Evolutionary conservation across 1,140 invertebrate species (phyloP), one percentile per base, ranked within the genome.

Genomic region (Trichomalopsis sarcophagae): DNA sequence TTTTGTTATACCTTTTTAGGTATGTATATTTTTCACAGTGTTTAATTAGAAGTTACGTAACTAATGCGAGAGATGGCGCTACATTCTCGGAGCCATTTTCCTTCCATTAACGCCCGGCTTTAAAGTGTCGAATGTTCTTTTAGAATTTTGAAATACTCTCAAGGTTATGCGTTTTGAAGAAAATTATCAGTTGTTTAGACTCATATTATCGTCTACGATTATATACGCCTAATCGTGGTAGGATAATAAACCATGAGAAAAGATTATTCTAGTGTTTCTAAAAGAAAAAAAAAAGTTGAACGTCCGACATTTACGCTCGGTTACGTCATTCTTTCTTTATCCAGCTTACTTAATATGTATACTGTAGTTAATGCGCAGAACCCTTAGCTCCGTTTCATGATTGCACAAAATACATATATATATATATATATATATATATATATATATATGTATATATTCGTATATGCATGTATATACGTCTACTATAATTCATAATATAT

Each of bases 371-470:
- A 81, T 84, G 76, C 71, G 50, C 71, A 82, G 62, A 86, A 76
- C 30, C 75, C 36, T 82, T 82, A n/a, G 74, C 68, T 82, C 55
- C 80, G 23, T 83, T 79, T 91, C 85, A 88, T 86, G 88, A 89
- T 90, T 91, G 90, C 90, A 89, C 89, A 90, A 90, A 91, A 89
- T 89, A 90, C 88, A 86, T 85, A 89, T 85, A n/a, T n/a, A n/a
- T n/a, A n/a, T n/a, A 84, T 85, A 27, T 1, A 27, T 27, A 27
- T 27, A 27, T 27, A 27, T 27, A 27, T 27, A 27, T 27, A 27
- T 27, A 27, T 27, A 27, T 27, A 1, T 1, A 27, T 27, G 1
- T 27, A 27, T 27, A 84, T 87, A 86, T 87, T 83, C 73, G 7
- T 75, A 55, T 78, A 78, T 82, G 14, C 69, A 62, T 82, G 69